Evolutionary conservation across 1,140 invertebrate genomes (phyloP).

Genomic region (Oedothorax gibbosus): DNA sequence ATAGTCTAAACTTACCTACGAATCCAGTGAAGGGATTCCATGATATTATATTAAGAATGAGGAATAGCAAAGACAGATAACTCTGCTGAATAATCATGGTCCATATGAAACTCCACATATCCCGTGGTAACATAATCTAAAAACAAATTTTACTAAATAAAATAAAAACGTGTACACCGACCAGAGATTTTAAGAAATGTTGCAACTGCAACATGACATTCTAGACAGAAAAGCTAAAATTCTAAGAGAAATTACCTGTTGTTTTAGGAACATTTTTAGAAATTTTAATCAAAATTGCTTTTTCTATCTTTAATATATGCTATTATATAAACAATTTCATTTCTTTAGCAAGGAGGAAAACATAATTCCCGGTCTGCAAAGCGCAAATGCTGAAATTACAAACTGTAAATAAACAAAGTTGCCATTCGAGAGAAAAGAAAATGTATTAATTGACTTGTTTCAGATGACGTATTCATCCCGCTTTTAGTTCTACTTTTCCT

Average conservation of each 20-base stretch:
- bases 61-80: constrained; percentile 11
- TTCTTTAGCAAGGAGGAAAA: neutral
- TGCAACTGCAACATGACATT: neutral
- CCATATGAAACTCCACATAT: constrained; percentile 22
- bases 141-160: neutral
- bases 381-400: no score
- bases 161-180: neutral
- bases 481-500: no score
- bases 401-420: no score
- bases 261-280: constrained; percentile 23
- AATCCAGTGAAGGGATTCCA: constrained; percentile 30
- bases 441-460: no score
- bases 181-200: neutral
- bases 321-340: neutral
- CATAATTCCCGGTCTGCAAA: constrained; percentile 18
- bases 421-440: no score
- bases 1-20: constrained; percentile 19
- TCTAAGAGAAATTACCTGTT: neutral
- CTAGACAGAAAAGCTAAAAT: no score
- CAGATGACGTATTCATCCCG: no score
- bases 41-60: constrained; percentile 19
- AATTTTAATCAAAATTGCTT: neutral
- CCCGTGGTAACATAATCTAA: constrained; percentile 26
- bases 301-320: neutral
- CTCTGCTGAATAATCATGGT: constrained; percentile 24